Evolutionary conservation across 2,888 invertebrate species (phyloP).

Genomic region (Sarcophaga variegata): DNA sequence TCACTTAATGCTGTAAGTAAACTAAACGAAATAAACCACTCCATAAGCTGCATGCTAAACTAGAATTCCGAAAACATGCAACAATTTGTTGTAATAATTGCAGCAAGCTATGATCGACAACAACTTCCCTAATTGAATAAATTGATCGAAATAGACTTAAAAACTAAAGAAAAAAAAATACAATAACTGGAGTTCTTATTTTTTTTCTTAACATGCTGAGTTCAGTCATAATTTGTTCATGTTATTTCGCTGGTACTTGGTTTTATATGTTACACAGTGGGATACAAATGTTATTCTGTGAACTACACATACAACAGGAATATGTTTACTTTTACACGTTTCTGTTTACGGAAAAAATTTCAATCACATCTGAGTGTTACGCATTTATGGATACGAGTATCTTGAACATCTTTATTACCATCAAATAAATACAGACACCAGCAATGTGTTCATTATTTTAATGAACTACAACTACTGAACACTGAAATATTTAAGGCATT

Average conservation of each 20-base stretch:
- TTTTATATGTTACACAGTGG: constrained; percentile 28
- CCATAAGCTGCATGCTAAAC: not conserved
- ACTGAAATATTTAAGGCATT: too few species aligned
- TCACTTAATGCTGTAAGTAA: too few species aligned
- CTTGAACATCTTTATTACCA: constrained; percentile 9
- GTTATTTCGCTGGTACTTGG: not conserved
- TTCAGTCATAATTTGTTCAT: not conserved
- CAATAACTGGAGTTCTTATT: not conserved
- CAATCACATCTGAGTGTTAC: not conserved
- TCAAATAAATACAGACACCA: not conserved
- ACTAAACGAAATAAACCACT: too few species aligned
- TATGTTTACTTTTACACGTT: constrained; percentile 25
- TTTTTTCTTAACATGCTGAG: constrained; percentile 16
- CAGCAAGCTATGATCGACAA: not conserved
- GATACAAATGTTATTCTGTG: constrained; percentile 29
- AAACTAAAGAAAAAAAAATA: not conserved
- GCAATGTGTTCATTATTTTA: constrained; percentile 1
- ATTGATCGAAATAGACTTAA: not conserved
- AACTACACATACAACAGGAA: constrained; percentile 41
- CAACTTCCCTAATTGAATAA: not conserved
- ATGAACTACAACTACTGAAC: not conserved
- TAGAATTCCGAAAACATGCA: not conserved
- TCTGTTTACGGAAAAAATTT: constrained; percentile 10
- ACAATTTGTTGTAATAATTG: not conserved
- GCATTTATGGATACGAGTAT: not conserved